Evolutionary conservation across 2,113 vertebrate genomes (phyloP), one percentile per base, ranked within the genome.

Genomic region (Callaeas wilsoni): DNA sequence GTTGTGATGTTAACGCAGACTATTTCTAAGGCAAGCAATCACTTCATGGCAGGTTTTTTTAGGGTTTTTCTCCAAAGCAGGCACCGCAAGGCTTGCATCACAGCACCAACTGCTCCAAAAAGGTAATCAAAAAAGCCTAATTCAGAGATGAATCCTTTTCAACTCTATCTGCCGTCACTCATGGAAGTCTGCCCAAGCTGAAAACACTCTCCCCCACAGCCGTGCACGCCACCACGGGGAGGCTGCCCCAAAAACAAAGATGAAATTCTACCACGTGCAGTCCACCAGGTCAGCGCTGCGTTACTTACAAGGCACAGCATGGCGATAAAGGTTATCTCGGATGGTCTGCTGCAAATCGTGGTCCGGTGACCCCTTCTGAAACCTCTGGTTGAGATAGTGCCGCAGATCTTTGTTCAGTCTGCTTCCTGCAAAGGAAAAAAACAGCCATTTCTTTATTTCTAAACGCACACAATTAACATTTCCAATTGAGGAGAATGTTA

Each of bases 251-350:
- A 13, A 56, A 37, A 35, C 2, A 16, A 20, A 19, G 59, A 18
- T 7, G 5, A 5, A 52, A 35, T 29, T 63, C 65, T 42, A 7
- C 27, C 22, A 13, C 6, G 6, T 0, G 29, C 2, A 62, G 87
- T 2, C 20, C 75, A 63, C 25, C 64, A 39, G 63, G 46, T 16
- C 12, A 42, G 4, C 23, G 29, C 25, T 82, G 8, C 21, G 52
- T 74, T 97, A 99, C 99, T 99, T 97, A 99, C 99, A 99, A 99
- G 99, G 99, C 99, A 99, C 99, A 85, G 99, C 99, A 84, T 99
- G 99, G 97, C 98, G 99, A 89, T 99, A 99, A 42, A 99, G 99
- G 98, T 99, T 99, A 91, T 99, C 99, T 89, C 99, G 96, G 89
- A 99, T 99, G 90, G 98, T 99, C 97, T 99, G 99, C 97, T 99